These are phyloP conservation scores for Malurus elegans DNA, from an alignment of 2,113 vertebrate species.

Conservation along the genomic window DNA sequence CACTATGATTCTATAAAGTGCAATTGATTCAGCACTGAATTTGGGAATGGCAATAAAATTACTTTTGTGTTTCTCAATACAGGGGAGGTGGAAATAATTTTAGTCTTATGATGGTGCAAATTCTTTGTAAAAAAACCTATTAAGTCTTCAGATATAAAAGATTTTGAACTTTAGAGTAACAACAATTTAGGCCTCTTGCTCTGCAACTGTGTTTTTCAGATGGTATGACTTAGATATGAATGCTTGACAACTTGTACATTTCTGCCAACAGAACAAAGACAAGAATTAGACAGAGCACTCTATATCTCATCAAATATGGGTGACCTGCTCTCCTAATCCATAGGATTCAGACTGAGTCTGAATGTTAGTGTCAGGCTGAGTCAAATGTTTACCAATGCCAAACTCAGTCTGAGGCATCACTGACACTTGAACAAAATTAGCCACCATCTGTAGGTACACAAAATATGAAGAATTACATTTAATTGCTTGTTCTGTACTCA, in stretches of 20 bases:
- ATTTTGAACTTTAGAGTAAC: not conserved
- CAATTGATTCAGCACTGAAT: not conserved
- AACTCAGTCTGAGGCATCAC: not conserved
- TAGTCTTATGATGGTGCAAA: not conserved
- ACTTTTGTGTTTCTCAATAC: not conserved
- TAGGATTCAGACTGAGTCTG: not conserved
- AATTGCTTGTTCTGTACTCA: not conserved
- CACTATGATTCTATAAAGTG: not conserved
- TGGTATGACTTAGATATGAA: not conserved
- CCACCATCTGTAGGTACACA: not conserved
- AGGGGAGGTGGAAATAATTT: not conserved
- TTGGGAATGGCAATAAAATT: not conserved
- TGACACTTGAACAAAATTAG: not conserved
- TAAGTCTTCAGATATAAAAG: not conserved
- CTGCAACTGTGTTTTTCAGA: not conserved
- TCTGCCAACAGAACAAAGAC: not conserved
- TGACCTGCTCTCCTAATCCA: not conserved
- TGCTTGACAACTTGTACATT: not conserved
- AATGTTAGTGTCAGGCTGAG: not conserved
- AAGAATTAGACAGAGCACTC: not conserved
- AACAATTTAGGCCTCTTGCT: not conserved
- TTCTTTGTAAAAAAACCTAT: not conserved
- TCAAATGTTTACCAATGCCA: not conserved
- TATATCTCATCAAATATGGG: not conserved
- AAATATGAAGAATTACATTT: not conserved